Evolutionary conservation across 2,797 vertebrate genomes (phyloP).

Genomic region (Sebastes elongatus): DNA sequence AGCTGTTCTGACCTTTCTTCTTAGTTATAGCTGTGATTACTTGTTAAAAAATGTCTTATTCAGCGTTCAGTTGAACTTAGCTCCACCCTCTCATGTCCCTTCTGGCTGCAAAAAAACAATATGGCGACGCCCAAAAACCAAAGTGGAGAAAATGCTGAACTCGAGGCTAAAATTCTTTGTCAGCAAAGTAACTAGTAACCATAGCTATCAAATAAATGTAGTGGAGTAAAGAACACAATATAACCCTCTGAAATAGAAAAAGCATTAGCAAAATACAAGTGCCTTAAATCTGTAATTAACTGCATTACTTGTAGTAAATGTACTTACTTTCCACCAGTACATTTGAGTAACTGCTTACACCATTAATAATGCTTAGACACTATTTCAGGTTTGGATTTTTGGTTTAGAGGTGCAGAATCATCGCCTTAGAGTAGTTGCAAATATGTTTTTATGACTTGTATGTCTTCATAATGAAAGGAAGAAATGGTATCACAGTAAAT

Average conservation of each 20-base stretch:
- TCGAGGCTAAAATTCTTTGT: neutral
- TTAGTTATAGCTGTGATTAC: conserved; percentile 54
- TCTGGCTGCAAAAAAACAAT: neutral
- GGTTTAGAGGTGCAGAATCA: neutral
- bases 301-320: neutral
- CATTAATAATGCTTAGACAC: neutral
- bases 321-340: neutral
- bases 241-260: neutral
- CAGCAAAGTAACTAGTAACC: neutral
- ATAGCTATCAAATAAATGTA: neutral
- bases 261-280: neutral
- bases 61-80: no score
- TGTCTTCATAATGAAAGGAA: neutral
- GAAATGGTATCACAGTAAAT: neutral
- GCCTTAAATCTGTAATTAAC: neutral
- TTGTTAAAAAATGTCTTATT: neutral
- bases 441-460: neutral
- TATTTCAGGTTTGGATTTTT: neutral
- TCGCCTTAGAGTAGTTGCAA: neutral
- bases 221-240: neutral
- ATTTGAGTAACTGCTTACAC: neutral
- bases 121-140: neutral
- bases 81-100: no score
- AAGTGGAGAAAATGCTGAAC: accelerated
- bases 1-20: conserved; percentile 53